Evolutionary conservation across 2,113 vertebrate genomes (phyloP), one percentile per base, ranked within the genome.

Genomic region (Leptobrachium ailaonicum): DNA sequence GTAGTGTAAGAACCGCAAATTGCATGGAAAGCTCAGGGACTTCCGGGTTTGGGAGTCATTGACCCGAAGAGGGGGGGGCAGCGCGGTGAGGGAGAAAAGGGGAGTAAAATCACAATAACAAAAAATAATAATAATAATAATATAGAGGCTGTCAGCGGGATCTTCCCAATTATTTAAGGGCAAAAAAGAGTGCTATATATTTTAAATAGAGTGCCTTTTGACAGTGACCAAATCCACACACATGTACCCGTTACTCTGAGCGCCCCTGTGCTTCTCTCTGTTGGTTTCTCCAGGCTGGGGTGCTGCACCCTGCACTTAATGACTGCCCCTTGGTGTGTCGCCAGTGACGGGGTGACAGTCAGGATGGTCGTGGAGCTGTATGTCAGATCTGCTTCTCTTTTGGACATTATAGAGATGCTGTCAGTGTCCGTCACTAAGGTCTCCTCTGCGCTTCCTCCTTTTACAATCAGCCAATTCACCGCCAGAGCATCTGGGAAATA

Each of bases 401-500:
- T 58, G 14, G 76, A 58, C 43, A 2, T 68, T 14, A 68, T 68
- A 54, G 40, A 50, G 13, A 2, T 2, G 6, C 13, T 60, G 2
- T 60, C 2, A 0, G 10, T 60, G 56, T 60, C 56, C 10, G 56
- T 4, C 10, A 60, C 56, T 11, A 14, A 14, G 56, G 13, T 11
- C 13, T 60, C 56, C 6, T 60, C 56, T 2, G 6, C 10, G 8
- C 11, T 7, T 14, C 56, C 56, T 11, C 66, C 32, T 40, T 41
- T 75, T 50, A 10, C 5, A 44, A n/a, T 78, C 45, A 62, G 11
- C 77, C 77, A 80, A 3, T 0, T 73, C 14, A 67, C 70, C 56
- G 70, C 66, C 60, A 79, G 9, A 0, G 45, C 77, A 12, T 79
- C 60, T 12, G 77, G 70, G 62, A 79, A 79, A 44, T 79, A 79